Base-by-base conservation (phyloP, 2,797 vertebrate genomes). In the Miichthys miiuy region DNA sequence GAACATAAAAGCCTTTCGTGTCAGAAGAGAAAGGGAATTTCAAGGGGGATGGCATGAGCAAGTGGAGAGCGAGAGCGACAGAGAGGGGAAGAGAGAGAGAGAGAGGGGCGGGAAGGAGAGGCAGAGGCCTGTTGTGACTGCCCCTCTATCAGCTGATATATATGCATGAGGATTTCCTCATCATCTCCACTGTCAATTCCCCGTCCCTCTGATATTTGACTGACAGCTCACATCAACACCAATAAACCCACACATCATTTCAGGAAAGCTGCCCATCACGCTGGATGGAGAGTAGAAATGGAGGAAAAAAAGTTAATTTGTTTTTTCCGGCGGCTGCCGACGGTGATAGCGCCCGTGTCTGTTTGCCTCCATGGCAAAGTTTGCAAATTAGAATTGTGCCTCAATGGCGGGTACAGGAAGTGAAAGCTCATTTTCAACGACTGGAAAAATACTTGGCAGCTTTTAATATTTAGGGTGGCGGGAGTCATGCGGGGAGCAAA, bases 91-190 rank as follows among this genome's bases (percentile, higher is more conserved):
- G 30, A 30, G 55, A 48, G 69, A 23, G 62, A 9, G 48, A 64
- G 5, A 58, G 30, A 41, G 68, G 38, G 58, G 7, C 1, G 48
- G 60, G 74, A n/a, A 21, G 56, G 62, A 13, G 50, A 25, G 52
- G 21, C 2, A 11, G 69, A 38, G 71, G 77, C n/a, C 66, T 78
- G 81, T 81, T 75, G 78, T 20, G 60, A 85, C 87, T 79, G 83
- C 65, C 80, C 83, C 86, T 92, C 91, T 91, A 94, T 92, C 89
- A 87, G 85, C 84, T 85, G 89, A 90, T 93, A 92, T 92, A 88
- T 94, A 93, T 92, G 89, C 89, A 92, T 88, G 85, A 91, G 90
- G 90, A 93, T 89, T 93, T 91, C 88, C 88, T 89, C 87, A 89
- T 92, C 89, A 86, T 83, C 80, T 78, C 80, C 78, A 1, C 87